phyloP scores from a whole-genome alignment of 2,797 vertebrate species.

The Alosa sapidissima region DNA sequence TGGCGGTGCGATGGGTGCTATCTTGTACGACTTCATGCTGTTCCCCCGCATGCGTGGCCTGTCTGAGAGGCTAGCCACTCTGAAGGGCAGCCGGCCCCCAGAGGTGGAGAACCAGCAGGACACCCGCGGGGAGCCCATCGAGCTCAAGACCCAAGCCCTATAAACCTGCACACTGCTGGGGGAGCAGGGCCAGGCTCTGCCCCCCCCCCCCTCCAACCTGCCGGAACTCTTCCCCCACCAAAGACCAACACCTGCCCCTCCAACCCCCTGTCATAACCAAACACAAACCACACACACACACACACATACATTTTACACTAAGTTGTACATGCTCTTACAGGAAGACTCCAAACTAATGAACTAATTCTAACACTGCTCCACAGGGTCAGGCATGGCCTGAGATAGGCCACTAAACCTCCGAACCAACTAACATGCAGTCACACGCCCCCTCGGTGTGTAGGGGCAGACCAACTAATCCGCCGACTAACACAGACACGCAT shows the following conservation, averaged over 20 bases:
- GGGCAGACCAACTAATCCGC: neutral
- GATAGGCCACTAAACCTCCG: constrained; percentile 10
- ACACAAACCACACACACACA: constrained; percentile 32
- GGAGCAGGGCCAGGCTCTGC: constrained; percentile 60
- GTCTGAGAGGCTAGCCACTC: constrained; percentile 88
- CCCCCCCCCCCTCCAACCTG: constrained; percentile 52
- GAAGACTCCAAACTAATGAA: constrained; percentile 46
- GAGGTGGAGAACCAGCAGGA: constrained; percentile 80
- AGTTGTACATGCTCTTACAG: neutral
- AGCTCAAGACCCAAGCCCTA: constrained; percentile 91
- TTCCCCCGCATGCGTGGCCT: constrained; percentile 88
- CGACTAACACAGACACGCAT: neutral
- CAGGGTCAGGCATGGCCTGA: neutral
- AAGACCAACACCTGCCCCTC: constrained; percentile 40
- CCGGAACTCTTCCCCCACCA: constrained; percentile 17
- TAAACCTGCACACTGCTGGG: constrained; percentile 61
- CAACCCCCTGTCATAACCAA: neutral
- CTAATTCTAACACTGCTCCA: constrained; percentile 4
- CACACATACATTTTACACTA: constrained; percentile 39
- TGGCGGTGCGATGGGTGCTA: constrained; percentile 83
- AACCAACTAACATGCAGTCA: constrained; percentile 9
- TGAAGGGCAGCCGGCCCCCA: constrained; percentile 81
- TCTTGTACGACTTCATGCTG: constrained; percentile 91
- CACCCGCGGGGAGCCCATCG: constrained; percentile 82
- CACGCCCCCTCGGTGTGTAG: neutral